phyloP scores from a whole-genome alignment of 2,888 invertebrate species.

The Ochropleura plecta region DNA sequence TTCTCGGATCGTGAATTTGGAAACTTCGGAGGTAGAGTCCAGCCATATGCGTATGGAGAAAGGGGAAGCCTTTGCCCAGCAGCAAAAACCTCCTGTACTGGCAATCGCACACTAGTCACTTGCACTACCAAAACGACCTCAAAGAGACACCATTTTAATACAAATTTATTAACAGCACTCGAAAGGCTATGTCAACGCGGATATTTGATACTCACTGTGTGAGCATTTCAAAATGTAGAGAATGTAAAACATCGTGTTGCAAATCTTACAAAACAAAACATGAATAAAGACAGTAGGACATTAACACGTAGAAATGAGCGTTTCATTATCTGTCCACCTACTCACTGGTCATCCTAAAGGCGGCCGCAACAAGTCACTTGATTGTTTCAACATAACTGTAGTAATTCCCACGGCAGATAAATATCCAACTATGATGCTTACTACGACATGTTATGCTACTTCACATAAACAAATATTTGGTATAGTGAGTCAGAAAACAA shows the following conservation, averaged over 20 bases:
- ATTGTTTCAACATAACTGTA: slow-evolving; percentile 60
- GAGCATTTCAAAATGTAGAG: slow-evolving; percentile 4
- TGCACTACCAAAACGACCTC: not conserved
- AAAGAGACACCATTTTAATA: not conserved
- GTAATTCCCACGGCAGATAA: slow-evolving; percentile 66
- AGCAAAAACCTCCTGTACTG: too few relatives aligned
- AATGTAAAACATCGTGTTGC: slow-evolving; percentile 9
- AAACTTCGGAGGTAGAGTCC: not conserved
- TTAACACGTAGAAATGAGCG: slow-evolving; percentile 20
- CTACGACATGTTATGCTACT: slow-evolving; percentile 71
- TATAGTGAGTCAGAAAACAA: slow-evolving; percentile 36
- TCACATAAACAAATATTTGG: slow-evolving; percentile 42
- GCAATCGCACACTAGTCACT: not conserved
- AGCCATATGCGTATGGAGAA: too few relatives aligned
- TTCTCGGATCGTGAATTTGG: not conserved
- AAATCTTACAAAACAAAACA: slow-evolving; percentile 24
- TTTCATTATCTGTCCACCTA: slow-evolving; percentile 64
- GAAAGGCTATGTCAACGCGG: not conserved
- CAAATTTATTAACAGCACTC: not conserved
- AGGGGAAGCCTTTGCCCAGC: too few relatives aligned
- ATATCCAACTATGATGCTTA: slow-evolving; percentile 71
- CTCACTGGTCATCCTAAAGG: slow-evolving; percentile 54
- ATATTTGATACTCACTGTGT: not conserved
- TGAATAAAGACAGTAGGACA: slow-evolving; percentile 16
- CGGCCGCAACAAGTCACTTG: slow-evolving; percentile 57